Conservation (phyloP, 2,113 vertebrate genomes). For the Ploceus nigricollis region DNA sequence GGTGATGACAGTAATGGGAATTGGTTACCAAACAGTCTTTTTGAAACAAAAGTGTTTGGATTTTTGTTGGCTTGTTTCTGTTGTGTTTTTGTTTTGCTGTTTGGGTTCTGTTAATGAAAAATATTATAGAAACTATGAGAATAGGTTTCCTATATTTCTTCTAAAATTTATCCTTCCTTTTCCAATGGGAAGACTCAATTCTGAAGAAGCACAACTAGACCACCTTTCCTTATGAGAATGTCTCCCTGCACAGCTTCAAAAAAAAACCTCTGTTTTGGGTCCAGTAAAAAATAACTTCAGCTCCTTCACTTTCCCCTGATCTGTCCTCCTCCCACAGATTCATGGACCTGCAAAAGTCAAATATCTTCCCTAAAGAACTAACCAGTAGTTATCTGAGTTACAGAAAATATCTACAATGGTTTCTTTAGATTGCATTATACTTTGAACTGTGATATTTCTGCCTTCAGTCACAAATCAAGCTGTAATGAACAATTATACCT, state of each 20-base stretch:
- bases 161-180: not conserved
- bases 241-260: not conserved
- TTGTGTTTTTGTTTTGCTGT: not conserved
- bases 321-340: not conserved
- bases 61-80: not conserved
- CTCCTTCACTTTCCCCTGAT: not conserved
- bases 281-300: not conserved
- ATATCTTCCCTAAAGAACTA: not conserved
- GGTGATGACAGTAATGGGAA: not conserved
- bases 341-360: not conserved
- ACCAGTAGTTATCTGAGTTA: not conserved
- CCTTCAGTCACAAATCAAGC: not conserved
- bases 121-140: not conserved
- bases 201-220: not conserved
- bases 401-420: not conserved
- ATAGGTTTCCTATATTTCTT: not conserved
- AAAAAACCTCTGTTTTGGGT: rapidly evolving
- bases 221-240: not conserved
- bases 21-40: not conserved
- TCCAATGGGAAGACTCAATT: not conserved
- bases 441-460: not conserved
- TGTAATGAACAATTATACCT: not conserved
- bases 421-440: not conserved
- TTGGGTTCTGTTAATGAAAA: not conserved
- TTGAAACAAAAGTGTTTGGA: not conserved